Evolutionary conservation across 2,113 vertebrate genomes (phyloP).

Genomic region (Coptodon rendalli): DNA sequence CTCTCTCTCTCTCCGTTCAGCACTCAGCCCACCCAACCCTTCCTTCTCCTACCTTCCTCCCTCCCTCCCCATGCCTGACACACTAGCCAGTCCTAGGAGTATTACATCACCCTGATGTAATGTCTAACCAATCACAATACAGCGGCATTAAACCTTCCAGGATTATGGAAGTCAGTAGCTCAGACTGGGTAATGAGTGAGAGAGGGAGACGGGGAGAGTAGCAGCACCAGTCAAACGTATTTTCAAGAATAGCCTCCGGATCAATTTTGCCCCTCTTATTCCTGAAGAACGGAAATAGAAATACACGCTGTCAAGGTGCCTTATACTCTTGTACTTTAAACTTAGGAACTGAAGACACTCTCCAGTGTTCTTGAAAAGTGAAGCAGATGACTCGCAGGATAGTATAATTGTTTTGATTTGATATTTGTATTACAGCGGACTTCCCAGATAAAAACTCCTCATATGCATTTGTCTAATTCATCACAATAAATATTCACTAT

Average conservation of each 20-base stretch:
- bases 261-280: slow-evolving; percentile 61
- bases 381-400: neutral
- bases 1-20: slow-evolving; percentile 23
- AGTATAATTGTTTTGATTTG: neutral
- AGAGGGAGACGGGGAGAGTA: slow-evolving; percentile 34
- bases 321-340: slow-evolving; percentile 2
- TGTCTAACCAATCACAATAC: slow-evolving; percentile 80
- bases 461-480: neutral
- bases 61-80: slow-evolving; percentile 70
- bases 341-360: neutral
- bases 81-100: slow-evolving; percentile 78
- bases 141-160: slow-evolving; percentile 76
- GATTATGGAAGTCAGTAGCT: slow-evolving; percentile 76
- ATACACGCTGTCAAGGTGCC: slow-evolving; percentile 29
- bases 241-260: slow-evolving; percentile 65
- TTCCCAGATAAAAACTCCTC: neutral
- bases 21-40: slow-evolving; percentile 34
- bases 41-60: neutral
- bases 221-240: slow-evolving; percentile 53
- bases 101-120: slow-evolving; percentile 92
- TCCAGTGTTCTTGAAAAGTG: neutral
- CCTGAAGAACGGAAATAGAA: slow-evolving; percentile 47
- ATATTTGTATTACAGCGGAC: neutral
- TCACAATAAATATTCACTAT: neutral
- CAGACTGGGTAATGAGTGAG: slow-evolving; percentile 79